Conservation (phyloP, 2,113 vertebrate genomes). For the Apteryx owenii region DNA sequence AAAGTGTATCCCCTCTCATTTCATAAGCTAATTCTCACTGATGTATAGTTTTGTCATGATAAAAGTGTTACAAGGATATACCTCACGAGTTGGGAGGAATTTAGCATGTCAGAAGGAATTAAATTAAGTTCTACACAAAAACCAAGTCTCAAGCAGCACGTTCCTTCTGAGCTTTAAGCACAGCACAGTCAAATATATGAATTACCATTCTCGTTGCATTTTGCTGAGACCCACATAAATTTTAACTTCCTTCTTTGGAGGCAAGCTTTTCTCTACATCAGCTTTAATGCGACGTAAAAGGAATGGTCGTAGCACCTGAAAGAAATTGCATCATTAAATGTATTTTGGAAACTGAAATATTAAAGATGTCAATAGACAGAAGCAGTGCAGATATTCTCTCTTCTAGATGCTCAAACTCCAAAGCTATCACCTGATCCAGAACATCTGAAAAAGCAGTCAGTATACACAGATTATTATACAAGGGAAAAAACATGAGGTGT, state of each 20-base stretch:
- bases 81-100: accelerated
- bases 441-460: neutral
- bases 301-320: conserved; percentile 93
- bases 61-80: neutral
- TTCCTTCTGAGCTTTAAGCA: neutral
- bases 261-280: conserved; percentile 96
- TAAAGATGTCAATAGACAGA: neutral
- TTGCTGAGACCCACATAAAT: conserved; percentile 98
- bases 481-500: neutral
- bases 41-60: neutral
- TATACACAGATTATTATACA: neutral
- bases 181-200: neutral
- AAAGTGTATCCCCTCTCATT: neutral
- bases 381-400: neutral
- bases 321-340: neutral
- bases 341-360: neutral
- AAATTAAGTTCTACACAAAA: neutral
- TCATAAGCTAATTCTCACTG: neutral
- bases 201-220: conserved; percentile 98
- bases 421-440: neutral
- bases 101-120: neutral
- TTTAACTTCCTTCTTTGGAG: conserved; percentile 98
- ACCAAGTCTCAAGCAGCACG: neutral
- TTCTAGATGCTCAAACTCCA: neutral
- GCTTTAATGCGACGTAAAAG: conserved; percentile 97